Evolutionary conservation across 2,888 invertebrate species (phyloP).

Genomic region (Micropterix aruncella): DNA sequence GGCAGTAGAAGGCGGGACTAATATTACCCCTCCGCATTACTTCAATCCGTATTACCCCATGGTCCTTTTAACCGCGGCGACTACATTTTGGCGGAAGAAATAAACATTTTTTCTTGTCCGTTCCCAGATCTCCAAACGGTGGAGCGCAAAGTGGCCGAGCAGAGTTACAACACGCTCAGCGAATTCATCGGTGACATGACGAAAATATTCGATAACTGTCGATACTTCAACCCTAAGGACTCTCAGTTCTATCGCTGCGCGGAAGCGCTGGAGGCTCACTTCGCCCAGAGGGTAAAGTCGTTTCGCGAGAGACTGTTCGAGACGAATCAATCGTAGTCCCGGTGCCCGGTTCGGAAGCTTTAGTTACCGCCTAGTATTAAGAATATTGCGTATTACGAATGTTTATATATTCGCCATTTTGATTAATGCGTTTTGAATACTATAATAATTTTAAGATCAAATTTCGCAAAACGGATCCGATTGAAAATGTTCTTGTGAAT

Average conservation of each 20-base stretch:
- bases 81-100: too few species aligned
- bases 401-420: too few species aligned
- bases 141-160: slow-evolving; percentile 71
- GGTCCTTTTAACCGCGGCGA: too few species aligned
- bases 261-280: slow-evolving; percentile 87
- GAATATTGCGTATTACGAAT: not conserved
- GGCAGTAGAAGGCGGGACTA: too few species aligned
- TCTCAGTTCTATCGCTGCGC: slow-evolving; percentile 95
- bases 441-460: too few species aligned
- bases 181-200: slow-evolving; percentile 97
- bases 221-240: slow-evolving; percentile 92
- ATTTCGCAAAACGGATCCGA: too few species aligned
- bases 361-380: not conserved
- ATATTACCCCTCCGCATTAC: too few species aligned
- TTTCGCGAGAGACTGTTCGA: slow-evolving; percentile 73
- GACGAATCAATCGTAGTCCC: slow-evolving; percentile 28
- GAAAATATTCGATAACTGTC: slow-evolving; percentile 97
- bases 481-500: too few species aligned
- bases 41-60: too few species aligned
- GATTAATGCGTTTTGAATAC: too few species aligned
- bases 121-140: slow-evolving; percentile 83
- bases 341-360: too few species aligned
- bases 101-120: slow-evolving; percentile 9
- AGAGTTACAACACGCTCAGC: slow-evolving; percentile 72
- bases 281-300: slow-evolving; percentile 85